Evolutionary conservation across 2,113 vertebrate species (phyloP).

Genomic region (Hyaena hyaena): DNA sequence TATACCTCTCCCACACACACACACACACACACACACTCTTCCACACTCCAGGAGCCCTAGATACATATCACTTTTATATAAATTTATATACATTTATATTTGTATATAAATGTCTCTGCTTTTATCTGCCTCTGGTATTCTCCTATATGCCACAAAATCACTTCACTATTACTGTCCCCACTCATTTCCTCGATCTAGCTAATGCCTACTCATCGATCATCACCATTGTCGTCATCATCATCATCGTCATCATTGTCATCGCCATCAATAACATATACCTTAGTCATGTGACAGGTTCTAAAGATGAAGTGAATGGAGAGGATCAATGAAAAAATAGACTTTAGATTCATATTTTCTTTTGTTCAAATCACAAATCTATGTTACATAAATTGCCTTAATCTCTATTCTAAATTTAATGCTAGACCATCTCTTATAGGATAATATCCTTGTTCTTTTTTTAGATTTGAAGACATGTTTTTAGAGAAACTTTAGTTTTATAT

Average conservation of each 20-base stretch:
- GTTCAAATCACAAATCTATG: too few relatives aligned
- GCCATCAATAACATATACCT: neutral
- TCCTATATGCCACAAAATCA: neutral
- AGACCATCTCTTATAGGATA: neutral
- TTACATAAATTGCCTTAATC: neutral
- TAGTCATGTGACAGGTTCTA: neutral
- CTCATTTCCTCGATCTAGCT: neutral
- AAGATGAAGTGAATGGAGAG: rapidly evolving
- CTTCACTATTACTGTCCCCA: rapidly evolving
- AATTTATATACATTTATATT: too few relatives aligned
- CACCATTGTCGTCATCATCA: neutral
- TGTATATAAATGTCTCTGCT: neutral
- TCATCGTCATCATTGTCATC: neutral
- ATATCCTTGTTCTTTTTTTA: slow-evolving; percentile 17
- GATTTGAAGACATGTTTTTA: neutral
- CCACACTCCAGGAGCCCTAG: neutral
- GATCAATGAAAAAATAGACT: neutral
- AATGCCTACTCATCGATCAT: neutral
- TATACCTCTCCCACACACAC: rapidly evolving
- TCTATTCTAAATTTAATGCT: slow-evolving; percentile 31
- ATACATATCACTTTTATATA: neutral
- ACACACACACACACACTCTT: rapidly evolving
- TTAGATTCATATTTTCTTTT: neutral
- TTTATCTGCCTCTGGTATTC: neutral
- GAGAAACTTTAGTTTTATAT: neutral